These are phyloP conservation scores for Spea multiplicata DNA, from an alignment of 2,113 vertebrate genomes.

Conservation along the genomic window DNA sequence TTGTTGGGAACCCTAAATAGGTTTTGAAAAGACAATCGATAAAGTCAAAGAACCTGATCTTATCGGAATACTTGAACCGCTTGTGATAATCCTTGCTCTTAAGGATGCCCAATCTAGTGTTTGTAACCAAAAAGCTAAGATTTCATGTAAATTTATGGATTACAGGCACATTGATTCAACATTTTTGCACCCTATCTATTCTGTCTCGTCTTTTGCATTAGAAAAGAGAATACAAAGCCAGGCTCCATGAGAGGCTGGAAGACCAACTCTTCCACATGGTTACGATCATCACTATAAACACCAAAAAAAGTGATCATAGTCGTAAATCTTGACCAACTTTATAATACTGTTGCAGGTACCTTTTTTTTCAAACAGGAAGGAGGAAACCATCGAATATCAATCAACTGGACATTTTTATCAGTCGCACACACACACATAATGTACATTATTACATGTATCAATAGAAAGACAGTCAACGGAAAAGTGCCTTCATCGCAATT, in stretches of 20 bases:
- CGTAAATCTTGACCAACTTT: constrained; percentile 17
- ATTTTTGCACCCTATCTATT: neutral
- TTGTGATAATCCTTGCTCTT: neutral
- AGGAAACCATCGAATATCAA: constrained; percentile 36
- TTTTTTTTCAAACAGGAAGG: constrained; percentile 6
- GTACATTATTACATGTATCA: constrained; percentile 45
- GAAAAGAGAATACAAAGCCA: neutral
- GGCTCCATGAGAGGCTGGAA: constrained; percentile 17
- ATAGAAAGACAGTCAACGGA: constrained; percentile 46
- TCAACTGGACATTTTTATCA: constrained; percentile 31
- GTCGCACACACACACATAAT: constrained; percentile 44
- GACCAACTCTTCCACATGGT: constrained; percentile 33
- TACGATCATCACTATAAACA: constrained; percentile 25
- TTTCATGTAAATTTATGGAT: neutral
- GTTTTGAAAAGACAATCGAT: neutral
- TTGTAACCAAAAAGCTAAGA: neutral
- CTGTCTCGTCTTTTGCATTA: neutral
- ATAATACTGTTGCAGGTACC: constrained; percentile 29
- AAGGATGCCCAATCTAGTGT: neutral
- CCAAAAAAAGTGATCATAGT: constrained; percentile 7
- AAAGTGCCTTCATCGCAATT: constrained; percentile 41
- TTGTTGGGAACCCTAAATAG: too few species aligned
- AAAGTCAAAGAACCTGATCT: neutral
- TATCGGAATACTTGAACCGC: neutral
- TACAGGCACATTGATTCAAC: neutral